Conservation (phyloP, 2,113 vertebrate species). For the Heterocephalus glaber region DNA sequence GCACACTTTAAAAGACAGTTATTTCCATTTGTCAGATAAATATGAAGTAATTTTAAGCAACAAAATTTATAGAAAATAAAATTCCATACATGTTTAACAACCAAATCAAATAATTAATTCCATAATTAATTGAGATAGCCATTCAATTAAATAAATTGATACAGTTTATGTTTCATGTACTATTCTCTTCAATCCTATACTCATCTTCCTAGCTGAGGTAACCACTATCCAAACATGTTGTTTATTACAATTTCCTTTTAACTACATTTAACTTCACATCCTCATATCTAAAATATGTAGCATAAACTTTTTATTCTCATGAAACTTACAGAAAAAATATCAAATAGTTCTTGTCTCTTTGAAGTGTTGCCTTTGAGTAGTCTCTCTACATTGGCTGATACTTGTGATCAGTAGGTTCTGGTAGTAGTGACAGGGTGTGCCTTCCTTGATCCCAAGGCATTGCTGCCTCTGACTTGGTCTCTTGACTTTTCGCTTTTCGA, state of each 20-base stretch:
- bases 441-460: not conserved
- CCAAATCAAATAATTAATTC: not conserved
- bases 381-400: not conserved
- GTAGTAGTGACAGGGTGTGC: not conserved
- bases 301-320: not conserved
- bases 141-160: not conserved
- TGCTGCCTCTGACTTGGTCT: not conserved
- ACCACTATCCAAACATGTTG: not conserved
- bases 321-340: not conserved
- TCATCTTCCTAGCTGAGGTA: not conserved
- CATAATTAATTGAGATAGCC: not conserved
- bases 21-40: not conserved
- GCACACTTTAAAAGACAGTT: not conserved
- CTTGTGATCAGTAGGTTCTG: not conserved
- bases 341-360: not conserved
- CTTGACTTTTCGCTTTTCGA: not conserved
- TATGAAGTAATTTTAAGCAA: constrained; percentile 11
- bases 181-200: not conserved
- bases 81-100: not conserved
- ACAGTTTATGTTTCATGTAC: not conserved
- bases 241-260: not conserved
- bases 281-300: not conserved
- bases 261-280: not conserved
- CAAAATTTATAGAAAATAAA: not conserved
- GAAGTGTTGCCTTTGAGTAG: not conserved